Evolutionary conservation across 1,140 invertebrate genomes (phyloP).

Genomic region (Coenobita brevimanus): DNA sequence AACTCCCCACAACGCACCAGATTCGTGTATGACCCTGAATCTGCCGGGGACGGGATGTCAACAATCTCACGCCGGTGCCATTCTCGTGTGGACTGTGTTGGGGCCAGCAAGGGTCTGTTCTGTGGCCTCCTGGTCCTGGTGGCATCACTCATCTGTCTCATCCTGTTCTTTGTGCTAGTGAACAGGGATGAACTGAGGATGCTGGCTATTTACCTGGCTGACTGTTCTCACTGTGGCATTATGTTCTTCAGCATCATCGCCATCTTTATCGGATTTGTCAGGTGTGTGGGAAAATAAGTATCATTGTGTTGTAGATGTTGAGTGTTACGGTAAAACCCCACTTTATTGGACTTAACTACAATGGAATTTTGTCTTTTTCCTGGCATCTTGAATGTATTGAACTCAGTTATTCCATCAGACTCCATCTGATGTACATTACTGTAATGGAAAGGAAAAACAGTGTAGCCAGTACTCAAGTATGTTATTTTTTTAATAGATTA

Average conservation of each 20-base stretch:
- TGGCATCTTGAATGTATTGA: too few relatives aligned
- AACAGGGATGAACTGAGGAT: slow-evolving; percentile 78
- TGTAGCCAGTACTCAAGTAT: too few relatives aligned
- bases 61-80: slow-evolving; percentile 73
- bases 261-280: slow-evolving; percentile 91
- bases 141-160: slow-evolving; percentile 92
- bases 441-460: too few relatives aligned
- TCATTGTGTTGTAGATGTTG: too few relatives aligned
- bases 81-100: slow-evolving; percentile 91
- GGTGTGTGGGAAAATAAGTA: slow-evolving; percentile 75
- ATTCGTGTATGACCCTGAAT: slow-evolving; percentile 82
- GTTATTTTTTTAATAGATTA: too few relatives aligned
- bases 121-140: slow-evolving; percentile 91
- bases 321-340: too few relatives aligned
- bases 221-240: slow-evolving; percentile 90
- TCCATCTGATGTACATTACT: too few relatives aligned
- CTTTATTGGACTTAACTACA: too few relatives aligned
- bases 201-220: slow-evolving; percentile 90
- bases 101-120: slow-evolving; percentile 91
- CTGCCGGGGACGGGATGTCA: slow-evolving; percentile 66
- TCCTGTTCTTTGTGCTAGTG: slow-evolving; percentile 94
- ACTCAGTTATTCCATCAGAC: too few relatives aligned
- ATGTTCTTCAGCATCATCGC: slow-evolving; percentile 91
- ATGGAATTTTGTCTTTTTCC: too few relatives aligned
- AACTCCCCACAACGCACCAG: slow-evolving; percentile 74